Percentiles rank a stretch among this genome's conserved stretches.
Conservation (phyloP, 2,888 invertebrate genomes). For the Aromia moschata region DNA sequence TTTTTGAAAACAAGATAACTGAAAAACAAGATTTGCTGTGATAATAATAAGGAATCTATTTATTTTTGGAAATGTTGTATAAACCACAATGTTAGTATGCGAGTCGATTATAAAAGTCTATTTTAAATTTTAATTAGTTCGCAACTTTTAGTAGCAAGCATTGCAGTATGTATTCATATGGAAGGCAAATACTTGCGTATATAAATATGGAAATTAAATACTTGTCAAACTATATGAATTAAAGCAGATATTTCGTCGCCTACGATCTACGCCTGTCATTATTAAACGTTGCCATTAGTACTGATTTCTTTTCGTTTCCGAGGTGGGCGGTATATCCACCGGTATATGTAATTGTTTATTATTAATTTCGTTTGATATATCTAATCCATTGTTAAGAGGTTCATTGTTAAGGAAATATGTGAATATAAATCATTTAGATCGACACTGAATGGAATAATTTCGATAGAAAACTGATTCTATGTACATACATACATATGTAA, state of each 20-base stretch:
- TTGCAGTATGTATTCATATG: neutral
- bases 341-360: slow-evolving; percentile 20
- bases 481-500: too few relatives aligned
- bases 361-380: slow-evolving; percentile 25
- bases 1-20: too few relatives aligned
- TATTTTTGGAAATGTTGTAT: too few relatives aligned
- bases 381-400: slow-evolving; percentile 20
- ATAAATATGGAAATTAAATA: slow-evolving; percentile 6
- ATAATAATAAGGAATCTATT: too few relatives aligned
- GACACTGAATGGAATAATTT: slow-evolving; percentile 14
- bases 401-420: slow-evolving; percentile 16
- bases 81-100: too few relatives aligned
- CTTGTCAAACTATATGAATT: slow-evolving; percentile 2
- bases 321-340: slow-evolving; percentile 22
- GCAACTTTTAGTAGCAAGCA: too few relatives aligned
- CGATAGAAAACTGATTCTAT: slow-evolving; percentile 2
- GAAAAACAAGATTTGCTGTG: too few relatives aligned
- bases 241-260: slow-evolving; percentile 15
- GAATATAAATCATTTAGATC: slow-evolving; percentile 20
- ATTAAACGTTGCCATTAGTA: slow-evolving; percentile 23
- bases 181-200: too few relatives aligned
- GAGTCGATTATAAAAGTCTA: too few relatives aligned
- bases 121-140: too few relatives aligned
- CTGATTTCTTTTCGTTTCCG: slow-evolving; percentile 17
- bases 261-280: slow-evolving; percentile 20